These are phyloP conservation scores for Helleia helle DNA, from an alignment of 2,888 invertebrate genomes.

Conservation along the genomic window DNA sequence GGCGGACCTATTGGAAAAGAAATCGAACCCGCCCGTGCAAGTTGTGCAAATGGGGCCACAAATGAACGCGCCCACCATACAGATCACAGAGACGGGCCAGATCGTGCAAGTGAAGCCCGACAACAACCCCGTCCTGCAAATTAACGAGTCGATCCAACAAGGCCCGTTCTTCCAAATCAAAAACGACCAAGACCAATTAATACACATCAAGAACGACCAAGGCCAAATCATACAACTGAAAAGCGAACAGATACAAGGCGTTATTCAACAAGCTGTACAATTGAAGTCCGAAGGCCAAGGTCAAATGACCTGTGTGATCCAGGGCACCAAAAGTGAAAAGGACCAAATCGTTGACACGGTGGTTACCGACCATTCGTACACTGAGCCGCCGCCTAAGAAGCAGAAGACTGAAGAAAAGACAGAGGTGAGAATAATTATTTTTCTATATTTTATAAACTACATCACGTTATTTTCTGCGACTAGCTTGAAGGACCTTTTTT, in stretches of 20 bases:
- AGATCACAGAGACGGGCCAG: slow-evolving; percentile 64
- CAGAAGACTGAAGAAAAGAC: slow-evolving; percentile 47
- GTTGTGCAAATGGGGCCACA: slow-evolving; percentile 60
- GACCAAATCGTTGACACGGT: slow-evolving; percentile 39
- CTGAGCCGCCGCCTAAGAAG: slow-evolving; percentile 55
- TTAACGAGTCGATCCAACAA: slow-evolving; percentile 40
- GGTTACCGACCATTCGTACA: slow-evolving; percentile 51
- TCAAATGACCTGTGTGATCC: slow-evolving; percentile 41
- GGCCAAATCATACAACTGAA: slow-evolving; percentile 63
- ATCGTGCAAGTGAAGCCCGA: slow-evolving; percentile 61
- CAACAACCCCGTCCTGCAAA: slow-evolving; percentile 44
- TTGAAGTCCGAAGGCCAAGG: slow-evolving; percentile 25
- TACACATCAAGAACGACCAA: slow-evolving; percentile 59
- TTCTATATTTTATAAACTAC: neutral
- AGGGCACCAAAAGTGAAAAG: slow-evolving; percentile 21
- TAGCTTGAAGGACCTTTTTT: no score
- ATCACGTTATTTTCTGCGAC: no score
- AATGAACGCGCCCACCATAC: slow-evolving; percentile 61
- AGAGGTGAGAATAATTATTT: slow-evolving; percentile 42
- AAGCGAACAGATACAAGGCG: slow-evolving; percentile 45
- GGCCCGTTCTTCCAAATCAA: slow-evolving; percentile 57
- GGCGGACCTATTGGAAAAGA: slow-evolving; percentile 87
- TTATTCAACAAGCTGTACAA: slow-evolving; percentile 37
- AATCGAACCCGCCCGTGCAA: slow-evolving; percentile 72
- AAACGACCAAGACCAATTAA: slow-evolving; percentile 60